Conservation (phyloP, 2,888 invertebrate species). For the Acrobeloides nanus region DNA sequence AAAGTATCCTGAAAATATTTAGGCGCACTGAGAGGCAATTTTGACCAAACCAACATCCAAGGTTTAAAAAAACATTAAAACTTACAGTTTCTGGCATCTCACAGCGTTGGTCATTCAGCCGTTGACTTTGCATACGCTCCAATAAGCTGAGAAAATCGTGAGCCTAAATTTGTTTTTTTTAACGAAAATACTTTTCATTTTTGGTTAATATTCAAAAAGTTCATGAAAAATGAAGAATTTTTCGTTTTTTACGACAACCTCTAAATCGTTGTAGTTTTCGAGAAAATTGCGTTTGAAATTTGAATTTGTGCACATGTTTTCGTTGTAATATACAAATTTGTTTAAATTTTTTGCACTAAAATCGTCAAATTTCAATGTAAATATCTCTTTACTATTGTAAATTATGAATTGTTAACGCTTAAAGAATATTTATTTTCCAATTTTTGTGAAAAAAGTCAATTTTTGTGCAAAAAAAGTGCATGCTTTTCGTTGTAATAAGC, state of each 20-base stretch:
- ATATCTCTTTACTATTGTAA: no score
- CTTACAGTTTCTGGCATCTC: constrained; percentile 65
- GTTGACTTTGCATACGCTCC: constrained; percentile 84
- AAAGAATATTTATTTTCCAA: not conserved
- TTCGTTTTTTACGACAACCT: no score
- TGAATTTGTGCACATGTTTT: no score
- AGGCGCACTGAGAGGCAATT: not conserved
- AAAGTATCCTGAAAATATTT: constrained; percentile 1
- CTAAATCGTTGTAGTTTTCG: no score
- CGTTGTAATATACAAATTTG: no score
- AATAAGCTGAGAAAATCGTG: constrained; percentile 82
- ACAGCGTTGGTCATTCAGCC: constrained; percentile 93
- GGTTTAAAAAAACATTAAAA: no score
- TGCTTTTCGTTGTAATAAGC: not conserved
- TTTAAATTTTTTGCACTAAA: no score
- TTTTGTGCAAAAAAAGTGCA: not conserved
- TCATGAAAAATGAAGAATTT: no score
- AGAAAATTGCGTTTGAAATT: no score
- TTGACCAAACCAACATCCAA: no score
- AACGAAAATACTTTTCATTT: constrained; percentile 3
- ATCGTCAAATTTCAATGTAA: no score
- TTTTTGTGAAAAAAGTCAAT: not conserved
- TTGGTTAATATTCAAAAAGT: not conserved
- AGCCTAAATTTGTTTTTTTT: constrained; percentile 44
- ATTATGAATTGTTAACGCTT: constrained; percentile 1